Conservation (phyloP, 2,888 invertebrate genomes). For the Steinernema carpocapsae region DNA sequence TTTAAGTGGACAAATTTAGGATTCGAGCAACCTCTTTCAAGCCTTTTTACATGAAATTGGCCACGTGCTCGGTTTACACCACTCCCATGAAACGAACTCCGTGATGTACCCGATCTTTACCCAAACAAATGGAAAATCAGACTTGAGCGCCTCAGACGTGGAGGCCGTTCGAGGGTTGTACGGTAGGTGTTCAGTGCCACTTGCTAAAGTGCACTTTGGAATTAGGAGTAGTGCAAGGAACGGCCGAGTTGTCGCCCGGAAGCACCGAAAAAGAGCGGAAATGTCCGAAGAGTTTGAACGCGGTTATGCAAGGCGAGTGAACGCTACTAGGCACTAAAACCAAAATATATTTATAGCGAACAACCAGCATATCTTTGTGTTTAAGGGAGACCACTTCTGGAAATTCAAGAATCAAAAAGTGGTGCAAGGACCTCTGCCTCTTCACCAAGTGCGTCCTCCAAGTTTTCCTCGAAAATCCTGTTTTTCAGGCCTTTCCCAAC, state of each 20-base stretch:
- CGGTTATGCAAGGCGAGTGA: slow-evolving; percentile 45
- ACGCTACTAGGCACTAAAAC: slow-evolving; percentile 21
- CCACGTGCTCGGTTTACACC: slow-evolving; percentile 60
- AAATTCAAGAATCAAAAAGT: slow-evolving; percentile 43
- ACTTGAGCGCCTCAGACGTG: slow-evolving; percentile 46
- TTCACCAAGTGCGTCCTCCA: slow-evolving; percentile 45
- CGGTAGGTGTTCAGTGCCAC: slow-evolving; percentile 43
- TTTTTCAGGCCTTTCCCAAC: slow-evolving; percentile 53
- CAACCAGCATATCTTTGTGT: slow-evolving; percentile 49
- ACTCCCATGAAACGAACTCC: slow-evolving; percentile 55
- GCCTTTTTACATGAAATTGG: slow-evolving; percentile 62
- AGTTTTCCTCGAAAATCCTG: not conserved
- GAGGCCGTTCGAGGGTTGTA: slow-evolving; percentile 54
- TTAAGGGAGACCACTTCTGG: slow-evolving; percentile 53
- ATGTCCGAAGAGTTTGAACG: slow-evolving; percentile 49
- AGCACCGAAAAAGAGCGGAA: slow-evolving; percentile 35
- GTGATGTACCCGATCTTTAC: slow-evolving; percentile 63
- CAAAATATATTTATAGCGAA: no score
- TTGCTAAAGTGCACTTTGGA: not conserved
- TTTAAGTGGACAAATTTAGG: not conserved
- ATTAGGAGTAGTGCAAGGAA: slow-evolving; percentile 18
- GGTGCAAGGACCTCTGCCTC: slow-evolving; percentile 48
- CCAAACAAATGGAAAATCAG: slow-evolving; percentile 42
- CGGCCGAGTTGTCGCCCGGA: not conserved
- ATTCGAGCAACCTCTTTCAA: slow-evolving; percentile 39